Evolutionary conservation across 1,140 invertebrate genomes (phyloP), one percentile per base, ranked within the genome.

Genomic region (Drosophila trapezifrons): DNA sequence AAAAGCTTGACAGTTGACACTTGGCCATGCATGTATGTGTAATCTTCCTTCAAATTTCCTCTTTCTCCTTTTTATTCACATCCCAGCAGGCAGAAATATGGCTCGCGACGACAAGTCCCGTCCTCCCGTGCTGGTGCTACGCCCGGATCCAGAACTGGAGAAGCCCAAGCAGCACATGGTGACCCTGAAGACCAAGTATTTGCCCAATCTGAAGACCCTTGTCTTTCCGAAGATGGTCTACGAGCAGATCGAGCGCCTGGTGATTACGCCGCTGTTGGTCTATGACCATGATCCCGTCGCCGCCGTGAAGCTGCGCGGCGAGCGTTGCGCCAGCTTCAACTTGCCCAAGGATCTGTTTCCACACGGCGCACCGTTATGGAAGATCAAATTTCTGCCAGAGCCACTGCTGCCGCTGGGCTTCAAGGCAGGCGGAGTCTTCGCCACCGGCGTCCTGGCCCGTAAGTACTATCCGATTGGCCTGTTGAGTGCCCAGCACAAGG

Each of bases 361-460:
- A 0, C 2, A 3, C 0, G 27, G 52, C 6, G 62, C 62, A 0
- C 78, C 78, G 0, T 5, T 81, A 0, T n/a, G 55, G 5, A 55
- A 49, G 52, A 63, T 81, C 1, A 59, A 18, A 2, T 81, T 27
- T 0, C 2, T 81, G 66, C 73, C 78, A n/a, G 4, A 12, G 13
- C 13, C 59, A 4, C 3, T 81, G 15, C 47, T 81, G 29, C 78
- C 78, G 1, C 0, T 3, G 3, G 46, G 35, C 3, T 60, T 59
- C n/a, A 46, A 72, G 4, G 78, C 78, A 1, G 78, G 57, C 18
- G 78, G 66, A 2, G 57, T 81, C 0, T 81, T 67, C 12, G 42
- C 15, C 0, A 8, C 32, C 0, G 73, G 78, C 0, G 66, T 62
- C 0, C 18, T 81, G 12, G 15, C 60, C 1, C 70, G 40, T 6